Evolutionary conservation across 2,113 vertebrate species (phyloP).

Genomic region (Talpa occidentalis): DNA sequence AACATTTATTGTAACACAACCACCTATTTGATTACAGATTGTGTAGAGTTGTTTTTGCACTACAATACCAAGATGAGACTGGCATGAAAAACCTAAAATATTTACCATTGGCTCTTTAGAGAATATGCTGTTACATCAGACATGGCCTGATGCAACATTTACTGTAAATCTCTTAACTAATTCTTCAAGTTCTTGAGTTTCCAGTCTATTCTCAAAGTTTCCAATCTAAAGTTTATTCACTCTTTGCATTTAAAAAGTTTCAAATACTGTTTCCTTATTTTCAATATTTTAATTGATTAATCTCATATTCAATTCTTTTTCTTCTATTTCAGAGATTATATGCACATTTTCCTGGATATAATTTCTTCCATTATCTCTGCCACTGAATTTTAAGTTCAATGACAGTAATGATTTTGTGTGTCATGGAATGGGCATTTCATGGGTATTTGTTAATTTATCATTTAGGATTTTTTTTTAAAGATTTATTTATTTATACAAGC

Average conservation of each 20-base stretch:
- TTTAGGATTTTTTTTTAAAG: no score
- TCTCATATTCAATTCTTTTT: neutral
- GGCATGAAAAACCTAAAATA: neutral
- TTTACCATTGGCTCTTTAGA: neutral
- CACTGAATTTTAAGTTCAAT: neutral
- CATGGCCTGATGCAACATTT: neutral
- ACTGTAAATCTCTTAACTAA: neutral
- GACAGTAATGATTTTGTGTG: neutral
- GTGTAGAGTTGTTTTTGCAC: neutral
- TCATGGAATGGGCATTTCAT: neutral
- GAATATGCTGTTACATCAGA: neutral
- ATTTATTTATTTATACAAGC: no score
- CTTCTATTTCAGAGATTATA: neutral
- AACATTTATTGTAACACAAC: neutral
- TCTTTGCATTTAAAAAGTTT: neutral
- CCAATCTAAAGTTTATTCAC: neutral
- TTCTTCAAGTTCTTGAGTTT: constrained; percentile 17
- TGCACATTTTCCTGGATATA: neutral
- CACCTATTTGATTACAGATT: neutral
- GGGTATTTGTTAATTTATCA: neutral
- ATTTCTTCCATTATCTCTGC: neutral
- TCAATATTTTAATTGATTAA: constrained; percentile 8
- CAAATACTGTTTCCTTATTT: neutral
- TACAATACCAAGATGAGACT: neutral
- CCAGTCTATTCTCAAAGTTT: neutral